Conservation (phyloP, 2,113 vertebrate species). For the Cairina moschata region DNA sequence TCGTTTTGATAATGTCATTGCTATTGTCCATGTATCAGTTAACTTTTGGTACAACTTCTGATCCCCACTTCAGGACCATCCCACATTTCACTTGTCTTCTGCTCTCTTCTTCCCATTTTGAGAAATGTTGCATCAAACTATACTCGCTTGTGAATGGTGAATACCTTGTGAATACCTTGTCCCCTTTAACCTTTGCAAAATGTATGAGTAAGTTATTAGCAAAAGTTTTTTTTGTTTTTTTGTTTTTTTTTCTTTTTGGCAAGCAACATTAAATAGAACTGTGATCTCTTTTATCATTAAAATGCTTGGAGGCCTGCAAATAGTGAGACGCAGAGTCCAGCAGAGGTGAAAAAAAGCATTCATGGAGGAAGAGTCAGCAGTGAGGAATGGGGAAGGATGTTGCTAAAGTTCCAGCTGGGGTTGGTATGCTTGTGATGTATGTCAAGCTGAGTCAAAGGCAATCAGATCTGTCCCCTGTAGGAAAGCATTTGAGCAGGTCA, state of each 20-base stretch:
- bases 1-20: not conserved
- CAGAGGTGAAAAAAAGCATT: not conserved
- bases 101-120: not conserved
- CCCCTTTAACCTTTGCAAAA: not conserved
- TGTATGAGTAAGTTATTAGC: not conserved
- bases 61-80: not conserved
- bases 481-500: not conserved
- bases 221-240: not conserved
- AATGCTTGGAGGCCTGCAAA: not conserved
- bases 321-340: not conserved
- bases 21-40: not conserved
- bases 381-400: not conserved
- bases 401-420: not conserved
- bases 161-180: rapidly evolving
- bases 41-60: not conserved
- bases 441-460: not conserved
- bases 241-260: not conserved
- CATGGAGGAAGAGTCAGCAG: not conserved
- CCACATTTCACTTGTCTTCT: not conserved
- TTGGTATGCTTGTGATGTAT: not conserved
- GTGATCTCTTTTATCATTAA: not conserved
- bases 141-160: not conserved
- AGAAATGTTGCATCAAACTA: not conserved
- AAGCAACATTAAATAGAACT: not conserved
- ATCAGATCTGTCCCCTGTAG: not conserved